Evolutionary conservation across 2,113 vertebrate genomes (phyloP), one percentile per base, ranked within the genome.

Genomic region (Rousettus leschenaultii): DNA sequence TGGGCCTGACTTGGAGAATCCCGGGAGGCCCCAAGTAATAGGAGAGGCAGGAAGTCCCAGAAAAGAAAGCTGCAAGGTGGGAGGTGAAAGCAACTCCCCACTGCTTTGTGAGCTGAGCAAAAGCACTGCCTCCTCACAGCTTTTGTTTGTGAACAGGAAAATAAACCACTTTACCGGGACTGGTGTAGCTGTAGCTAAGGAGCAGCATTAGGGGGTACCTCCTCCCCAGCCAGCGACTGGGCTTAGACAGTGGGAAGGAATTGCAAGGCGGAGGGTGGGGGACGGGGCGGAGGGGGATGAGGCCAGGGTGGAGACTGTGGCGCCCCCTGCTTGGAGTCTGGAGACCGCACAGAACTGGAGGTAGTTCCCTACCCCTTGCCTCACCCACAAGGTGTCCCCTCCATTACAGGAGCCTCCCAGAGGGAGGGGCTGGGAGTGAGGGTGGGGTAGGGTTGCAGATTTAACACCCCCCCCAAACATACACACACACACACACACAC

Each of bases 91-190:
- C 40, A 40, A n/a, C 22, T 38, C 18, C 16, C 30, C 15, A 5
- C 0, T 83, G n/a, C 28, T 79, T 28, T 33, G 43, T 30, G 82
- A 74, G 61, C 43, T 45, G 35, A 65, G 28, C 26, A 73, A 63
- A 74, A 43, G 38, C 26, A 4, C 33, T 33, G 78, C 26, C 66
- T 77, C 75, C 33, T 71, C 51, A 18, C 8, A 84, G 71, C 21
- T 38, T 55, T 90, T 73, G 26, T 35, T 82, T 90, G 65, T 87
- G 65, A 96, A 38, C n/a, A 38, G 30, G 30, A 79, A 86, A 61
- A 86, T n/a, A 33, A 53, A 53, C 5, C 16, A 19, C 19, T 55
- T 15, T 86, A 22, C 6, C 45, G 57, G 53, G 28, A 86, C 71
- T 13, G 33, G n/a, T 51, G 14, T 51, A 51, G 48, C 48, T 8